These are phyloP conservation scores for Melanotaenia trifasciata DNA, from an alignment of 2,797 vertebrate genomes.

Conservation along the genomic window DNA sequence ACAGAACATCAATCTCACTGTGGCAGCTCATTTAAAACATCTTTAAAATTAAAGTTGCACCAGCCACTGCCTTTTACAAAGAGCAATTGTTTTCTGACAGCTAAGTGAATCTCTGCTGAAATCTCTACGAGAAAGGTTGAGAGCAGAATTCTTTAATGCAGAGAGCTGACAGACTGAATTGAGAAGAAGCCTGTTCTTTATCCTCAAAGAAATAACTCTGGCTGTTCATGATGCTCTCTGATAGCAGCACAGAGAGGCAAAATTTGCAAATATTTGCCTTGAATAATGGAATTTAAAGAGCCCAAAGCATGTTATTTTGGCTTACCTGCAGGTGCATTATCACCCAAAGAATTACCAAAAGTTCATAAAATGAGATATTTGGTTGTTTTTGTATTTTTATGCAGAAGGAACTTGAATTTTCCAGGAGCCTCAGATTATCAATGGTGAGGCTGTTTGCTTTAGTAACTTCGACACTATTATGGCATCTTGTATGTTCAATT, in stretches of 20 bases:
- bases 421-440: too few relatives aligned
- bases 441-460: too few relatives aligned
- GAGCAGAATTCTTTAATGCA: conserved; percentile 62
- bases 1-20: conserved; percentile 72
- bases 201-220: conserved; percentile 68
- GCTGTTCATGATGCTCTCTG: conserved; percentile 63
- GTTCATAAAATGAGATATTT: too few relatives aligned
- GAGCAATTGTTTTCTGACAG: conserved; percentile 77
- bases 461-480: too few relatives aligned
- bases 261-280: conserved; percentile 66
- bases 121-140: conserved; percentile 62
- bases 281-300: conserved; percentile 51
- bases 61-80: conserved; percentile 65
- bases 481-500: too few relatives aligned
- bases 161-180: conserved; percentile 65
- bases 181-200: conserved; percentile 50
- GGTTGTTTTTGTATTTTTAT: too few relatives aligned
- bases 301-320: too few relatives aligned
- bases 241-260: conserved; percentile 47
- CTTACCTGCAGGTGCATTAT: too few relatives aligned
- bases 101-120: conserved; percentile 71
- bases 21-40: conserved; percentile 80
- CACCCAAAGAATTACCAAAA: too few relatives aligned
- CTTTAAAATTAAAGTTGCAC: conserved; percentile 79
- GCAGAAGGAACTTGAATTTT: too few relatives aligned